Evolutionary conservation across 2,888 invertebrate species (phyloP), one percentile per base, ranked within the genome.

Genomic region (Drosophila rubida): DNA sequence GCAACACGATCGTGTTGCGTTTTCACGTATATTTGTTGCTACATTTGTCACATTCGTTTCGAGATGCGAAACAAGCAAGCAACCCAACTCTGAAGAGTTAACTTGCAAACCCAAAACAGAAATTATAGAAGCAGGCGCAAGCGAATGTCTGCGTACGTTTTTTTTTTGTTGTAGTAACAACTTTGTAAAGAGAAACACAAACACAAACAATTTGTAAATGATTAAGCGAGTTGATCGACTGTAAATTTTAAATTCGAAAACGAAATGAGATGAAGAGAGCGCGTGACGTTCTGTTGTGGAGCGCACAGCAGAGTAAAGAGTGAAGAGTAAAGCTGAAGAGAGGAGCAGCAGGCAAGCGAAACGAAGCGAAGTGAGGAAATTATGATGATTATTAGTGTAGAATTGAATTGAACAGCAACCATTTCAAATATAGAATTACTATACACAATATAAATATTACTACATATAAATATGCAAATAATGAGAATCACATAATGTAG

Each of bases 401-500:
- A 57, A 59, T 67, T 68, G 44, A 75, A 71, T 67, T 68, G 44
- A 75, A 71, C 66, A 48, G 71, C 66, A 81, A 75, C 69, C 75
- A 87, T 84, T 84, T 84, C 75, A 81, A 78, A 61, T 63, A 76
- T 59, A 75, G 42, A 68, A 41, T 50, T 48, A 73, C 39, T 48
- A 73, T 42, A 64, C 41, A 65, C 45, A 49, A 59, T 46, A 66
- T 59, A 66, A 32, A 78, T 59, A 79, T 61, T 32, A 53, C n/a
- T n/a, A n/a, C 35, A 65, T 41, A 58, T 44, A 35, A 55, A 39
- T 60, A 70, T 61, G 39, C 49, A 53, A 48, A 59, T 62, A 71
- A 69, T 19, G 50, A 54, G 42, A 39, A 63, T 80, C 81, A 70
- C 78, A 69, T 64, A 79, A 59, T 74, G 83, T 82, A 87, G 86